A percentile compares a stretch with the other conserved stretches of the same genome.
Evolutionary conservation across 2,888 invertebrate genomes (phyloP).

Genomic region (Cyrtodaria siliqua): DNA sequence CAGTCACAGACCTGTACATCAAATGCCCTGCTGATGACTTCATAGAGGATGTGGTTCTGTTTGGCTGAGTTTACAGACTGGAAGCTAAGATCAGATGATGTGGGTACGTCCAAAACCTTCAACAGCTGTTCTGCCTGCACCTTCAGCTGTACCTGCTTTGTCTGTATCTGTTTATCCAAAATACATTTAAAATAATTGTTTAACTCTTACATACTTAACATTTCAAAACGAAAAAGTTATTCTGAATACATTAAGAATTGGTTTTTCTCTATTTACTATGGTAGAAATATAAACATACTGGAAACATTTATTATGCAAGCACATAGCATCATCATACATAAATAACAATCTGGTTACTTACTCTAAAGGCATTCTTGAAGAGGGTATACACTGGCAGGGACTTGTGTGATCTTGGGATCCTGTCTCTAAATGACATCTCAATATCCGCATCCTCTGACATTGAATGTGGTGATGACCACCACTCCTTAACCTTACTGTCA

Average conservation of each 20-base stretch:
- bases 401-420: neutral
- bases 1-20: conserved; percentile 20
- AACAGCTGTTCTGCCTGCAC: neutral
- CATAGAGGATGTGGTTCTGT: conserved; percentile 19
- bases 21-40: conserved; percentile 17
- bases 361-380: conserved; percentile 11
- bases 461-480: too few relatives aligned
- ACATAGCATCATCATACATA: too few relatives aligned
- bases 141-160: neutral
- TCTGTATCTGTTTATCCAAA: neutral
- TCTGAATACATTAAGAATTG: too few relatives aligned
- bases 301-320: too few relatives aligned
- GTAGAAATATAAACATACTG: too few relatives aligned
- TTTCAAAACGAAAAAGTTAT: too few relatives aligned
- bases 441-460: too few relatives aligned
- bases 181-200: too few relatives aligned
- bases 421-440: neutral
- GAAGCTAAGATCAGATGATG: neutral
- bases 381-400: neutral
- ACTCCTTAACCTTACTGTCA: neutral
- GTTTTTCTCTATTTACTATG: too few relatives aligned
- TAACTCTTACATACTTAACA: too few relatives aligned
- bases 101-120: neutral
- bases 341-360: neutral
- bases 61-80: neutral